Evolutionary conservation across 2,888 invertebrate species (phyloP).

Genomic region (Phalera bucephala): DNA sequence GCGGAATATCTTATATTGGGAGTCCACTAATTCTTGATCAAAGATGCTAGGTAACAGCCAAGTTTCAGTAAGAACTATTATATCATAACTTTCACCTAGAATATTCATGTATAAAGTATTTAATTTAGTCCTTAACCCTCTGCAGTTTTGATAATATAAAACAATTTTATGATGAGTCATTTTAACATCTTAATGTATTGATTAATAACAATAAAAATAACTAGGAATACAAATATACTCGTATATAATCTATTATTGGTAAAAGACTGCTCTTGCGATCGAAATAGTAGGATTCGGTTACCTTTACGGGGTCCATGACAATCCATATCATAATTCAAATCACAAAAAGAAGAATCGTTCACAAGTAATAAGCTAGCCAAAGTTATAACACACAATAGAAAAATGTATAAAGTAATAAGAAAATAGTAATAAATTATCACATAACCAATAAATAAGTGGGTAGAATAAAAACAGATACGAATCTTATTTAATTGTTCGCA

Average conservation of each 20-base stretch:
- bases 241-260: neutral
- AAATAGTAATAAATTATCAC: too few species aligned
- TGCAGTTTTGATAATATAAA: too few species aligned
- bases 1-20: too few species aligned
- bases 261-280: neutral
- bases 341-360: neutral
- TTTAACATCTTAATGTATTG: too few species aligned
- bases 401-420: too few species aligned
- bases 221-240: neutral
- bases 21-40: too few species aligned
- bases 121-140: too few species aligned
- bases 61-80: constrained; percentile 1
- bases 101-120: constrained; percentile 4
- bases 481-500: neutral
- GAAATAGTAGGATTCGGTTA: too few species aligned
- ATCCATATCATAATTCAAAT: neutral
- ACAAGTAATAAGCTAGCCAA: neutral
- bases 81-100: neutral
- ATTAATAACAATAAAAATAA: too few species aligned
- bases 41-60: too few species aligned
- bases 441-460: too few species aligned
- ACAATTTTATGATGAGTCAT: neutral
- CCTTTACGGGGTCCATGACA: too few species aligned
- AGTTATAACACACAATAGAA: neutral
- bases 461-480: neutral